Evolutionary conservation across 1,140 invertebrate genomes (phyloP).

Genomic region (Drosophila micromelanica): DNA sequence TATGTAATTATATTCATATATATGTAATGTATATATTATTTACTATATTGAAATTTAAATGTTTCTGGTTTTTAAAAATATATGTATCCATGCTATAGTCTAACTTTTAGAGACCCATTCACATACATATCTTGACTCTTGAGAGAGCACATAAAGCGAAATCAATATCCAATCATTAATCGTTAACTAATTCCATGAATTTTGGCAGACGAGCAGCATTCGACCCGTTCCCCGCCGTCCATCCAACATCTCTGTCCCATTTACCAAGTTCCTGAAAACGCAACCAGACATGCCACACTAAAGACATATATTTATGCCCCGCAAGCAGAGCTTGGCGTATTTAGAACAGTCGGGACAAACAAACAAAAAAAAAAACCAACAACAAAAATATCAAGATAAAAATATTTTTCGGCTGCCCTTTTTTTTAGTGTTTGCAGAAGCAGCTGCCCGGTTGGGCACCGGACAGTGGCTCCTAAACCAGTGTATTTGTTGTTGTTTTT

Average conservation of each 20-base stretch:
- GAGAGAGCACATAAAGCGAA: slow-evolving; percentile 33
- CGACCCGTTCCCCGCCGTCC: slow-evolving; percentile 3
- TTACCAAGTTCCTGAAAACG: slow-evolving; percentile 75
- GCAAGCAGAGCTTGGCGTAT: slow-evolving; percentile 75
- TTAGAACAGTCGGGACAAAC: slow-evolving; percentile 61
- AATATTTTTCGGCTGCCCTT: slow-evolving; percentile 76
- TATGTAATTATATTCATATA: too few relatives aligned
- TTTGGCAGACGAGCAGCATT: slow-evolving; percentile 55
- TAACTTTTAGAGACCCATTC: not conserved
- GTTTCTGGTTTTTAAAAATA: too few relatives aligned
- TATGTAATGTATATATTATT: too few relatives aligned
- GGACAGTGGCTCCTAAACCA: slow-evolving; percentile 69
- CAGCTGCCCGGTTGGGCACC: slow-evolving; percentile 28
- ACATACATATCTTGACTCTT: slow-evolving; percentile 11
- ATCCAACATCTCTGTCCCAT: slow-evolving; percentile 50
- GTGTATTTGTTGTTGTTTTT: slow-evolving; percentile 67
- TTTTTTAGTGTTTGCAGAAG: slow-evolving; percentile 51
- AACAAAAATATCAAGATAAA: slow-evolving; percentile 77
- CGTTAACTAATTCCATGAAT: slow-evolving; percentile 83
- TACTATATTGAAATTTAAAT: too few relatives aligned
- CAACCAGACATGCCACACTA: slow-evolving; percentile 81
- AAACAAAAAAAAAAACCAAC: slow-evolving; percentile 19
- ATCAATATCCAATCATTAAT: slow-evolving; percentile 83
- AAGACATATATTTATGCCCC: slow-evolving; percentile 81
- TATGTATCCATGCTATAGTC: not conserved